A percentile compares a stretch with the other conserved stretches of the same genome.
phyloP scores from a whole-genome alignment of 2,888 invertebrate species.

The Diabrotica balteata region DNA sequence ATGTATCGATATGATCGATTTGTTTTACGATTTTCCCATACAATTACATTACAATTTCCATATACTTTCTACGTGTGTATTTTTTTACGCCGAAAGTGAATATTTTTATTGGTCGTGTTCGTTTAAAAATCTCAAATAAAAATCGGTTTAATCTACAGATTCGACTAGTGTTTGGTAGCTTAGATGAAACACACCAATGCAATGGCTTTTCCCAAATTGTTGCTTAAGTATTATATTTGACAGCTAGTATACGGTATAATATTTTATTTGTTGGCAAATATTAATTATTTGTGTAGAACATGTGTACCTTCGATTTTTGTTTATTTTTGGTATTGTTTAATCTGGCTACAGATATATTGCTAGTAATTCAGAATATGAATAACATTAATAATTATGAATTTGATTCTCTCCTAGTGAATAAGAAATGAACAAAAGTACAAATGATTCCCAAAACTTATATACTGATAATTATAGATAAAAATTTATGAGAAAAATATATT shows the following conservation, averaged over 20 bases:
- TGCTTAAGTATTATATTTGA: background rate
- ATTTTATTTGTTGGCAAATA: constrained; percentile 3
- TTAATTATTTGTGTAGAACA: background rate
- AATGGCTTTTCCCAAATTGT: constrained; percentile 1
- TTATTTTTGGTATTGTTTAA: background rate
- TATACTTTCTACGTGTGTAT: too few relatives aligned
- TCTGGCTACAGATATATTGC: too few relatives aligned
- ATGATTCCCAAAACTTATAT: too few relatives aligned
- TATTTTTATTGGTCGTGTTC: background rate
- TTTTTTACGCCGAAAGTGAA: too few relatives aligned
- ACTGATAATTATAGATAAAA: too few relatives aligned
- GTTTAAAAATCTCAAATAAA: constrained; percentile 1
- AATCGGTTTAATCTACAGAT: constrained; percentile 2
- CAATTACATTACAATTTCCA: too few relatives aligned
- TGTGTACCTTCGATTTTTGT: background rate
- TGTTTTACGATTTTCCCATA: too few relatives aligned
- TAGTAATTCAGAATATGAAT: too few relatives aligned
- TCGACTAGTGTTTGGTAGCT: background rate
- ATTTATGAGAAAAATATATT: too few relatives aligned
- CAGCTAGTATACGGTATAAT: background rate
- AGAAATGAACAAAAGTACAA: too few relatives aligned
- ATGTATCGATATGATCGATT: too few relatives aligned
- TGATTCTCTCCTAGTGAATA: background rate
- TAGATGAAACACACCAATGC: constrained; percentile 1
- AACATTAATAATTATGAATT: background rate